Percentiles rank a stretch among this genome's conserved stretches.
These are phyloP conservation scores for Phania funesta DNA, from an alignment of 2,888 invertebrate genomes.

Conservation along the genomic window DNA sequence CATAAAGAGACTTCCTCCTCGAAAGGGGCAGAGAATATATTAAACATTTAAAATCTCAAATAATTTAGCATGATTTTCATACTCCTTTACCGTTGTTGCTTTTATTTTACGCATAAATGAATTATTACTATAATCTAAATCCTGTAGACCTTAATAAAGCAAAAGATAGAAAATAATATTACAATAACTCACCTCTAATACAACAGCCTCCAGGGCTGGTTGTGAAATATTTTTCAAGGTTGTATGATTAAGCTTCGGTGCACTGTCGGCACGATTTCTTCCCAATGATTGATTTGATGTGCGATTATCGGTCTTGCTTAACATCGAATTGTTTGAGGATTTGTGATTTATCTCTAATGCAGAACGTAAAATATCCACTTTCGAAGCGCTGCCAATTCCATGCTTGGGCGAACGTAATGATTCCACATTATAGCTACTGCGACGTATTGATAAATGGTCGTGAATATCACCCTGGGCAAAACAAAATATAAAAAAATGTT, in stretches of 20 bases:
- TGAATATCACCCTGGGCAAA: conserved; percentile 78
- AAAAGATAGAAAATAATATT: not conserved
- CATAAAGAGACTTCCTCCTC: no score
- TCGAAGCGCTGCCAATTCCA: conserved; percentile 80
- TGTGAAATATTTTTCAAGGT: conserved; percentile 84
- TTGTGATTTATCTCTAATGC: conserved; percentile 85
- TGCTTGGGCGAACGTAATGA: conserved; percentile 76
- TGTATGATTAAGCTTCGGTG: conserved; percentile 82
- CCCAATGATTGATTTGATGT: conserved; percentile 84
- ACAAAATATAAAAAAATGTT: conserved; percentile 9
- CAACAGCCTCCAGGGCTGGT: conserved; percentile 82
- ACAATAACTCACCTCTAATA: conserved; percentile 82
- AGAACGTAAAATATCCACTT: conserved; percentile 86
- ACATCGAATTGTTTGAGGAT: conserved; percentile 81
- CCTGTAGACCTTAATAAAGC: not conserved
- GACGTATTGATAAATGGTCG: conserved; percentile 80
- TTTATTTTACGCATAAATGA: no score
- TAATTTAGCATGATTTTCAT: no score
- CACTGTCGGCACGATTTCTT: conserved; percentile 83
- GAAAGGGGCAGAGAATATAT: no score
- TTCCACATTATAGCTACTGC: conserved; percentile 81
- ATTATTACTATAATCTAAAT: not conserved
- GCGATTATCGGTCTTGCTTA: conserved; percentile 80
- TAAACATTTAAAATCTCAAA: no score
- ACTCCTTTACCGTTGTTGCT: no score